Conservation (phyloP, 1,140 invertebrate species). For the Habropoda laboriosa region DNA sequence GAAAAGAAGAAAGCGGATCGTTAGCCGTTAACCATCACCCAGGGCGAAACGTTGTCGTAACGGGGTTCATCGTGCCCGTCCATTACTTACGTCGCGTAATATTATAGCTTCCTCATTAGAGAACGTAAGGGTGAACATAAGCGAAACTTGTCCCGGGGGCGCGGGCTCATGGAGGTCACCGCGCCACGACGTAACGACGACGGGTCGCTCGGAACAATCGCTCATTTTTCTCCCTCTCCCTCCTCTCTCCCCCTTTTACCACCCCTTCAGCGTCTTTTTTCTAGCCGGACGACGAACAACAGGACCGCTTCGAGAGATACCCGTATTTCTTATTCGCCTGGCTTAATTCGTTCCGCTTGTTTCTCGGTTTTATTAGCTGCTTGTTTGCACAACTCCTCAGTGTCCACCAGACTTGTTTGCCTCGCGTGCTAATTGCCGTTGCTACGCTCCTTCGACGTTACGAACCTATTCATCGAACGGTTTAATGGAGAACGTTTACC, state of each 20-base stretch:
- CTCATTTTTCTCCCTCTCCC: slow-evolving; percentile 3
- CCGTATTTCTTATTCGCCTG: slow-evolving; percentile 3
- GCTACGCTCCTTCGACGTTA: not conserved
- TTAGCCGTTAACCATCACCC: slow-evolving; percentile 65
- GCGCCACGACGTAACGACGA: slow-evolving; percentile 48
- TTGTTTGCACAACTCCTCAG: not conserved
- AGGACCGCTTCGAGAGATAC: not conserved
- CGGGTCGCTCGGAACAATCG: slow-evolving; percentile 31
- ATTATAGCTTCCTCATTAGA: slow-evolving; percentile 72
- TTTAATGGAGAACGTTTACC: too few species aligned
- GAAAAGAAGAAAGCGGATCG: slow-evolving; percentile 45
- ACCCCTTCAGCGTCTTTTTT: too few species aligned
- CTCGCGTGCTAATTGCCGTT: not conserved
- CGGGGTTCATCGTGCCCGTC: slow-evolving; percentile 48
- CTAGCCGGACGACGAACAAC: not conserved
- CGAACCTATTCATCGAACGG: not conserved
- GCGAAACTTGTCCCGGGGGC: slow-evolving; percentile 61
- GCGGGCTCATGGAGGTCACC: slow-evolving; percentile 39
- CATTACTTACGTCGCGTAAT: slow-evolving; percentile 68
- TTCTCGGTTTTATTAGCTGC: slow-evolving; percentile 10
- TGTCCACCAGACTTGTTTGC: not conserved
- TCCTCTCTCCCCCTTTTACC: not conserved
- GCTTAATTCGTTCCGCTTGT: slow-evolving; percentile 15
- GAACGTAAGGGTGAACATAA: slow-evolving; percentile 56
- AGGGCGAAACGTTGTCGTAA: slow-evolving; percentile 49